phyloP scores from a whole-genome alignment of 2,113 vertebrate species.

The Oncorhynchus kisutch region DNA sequence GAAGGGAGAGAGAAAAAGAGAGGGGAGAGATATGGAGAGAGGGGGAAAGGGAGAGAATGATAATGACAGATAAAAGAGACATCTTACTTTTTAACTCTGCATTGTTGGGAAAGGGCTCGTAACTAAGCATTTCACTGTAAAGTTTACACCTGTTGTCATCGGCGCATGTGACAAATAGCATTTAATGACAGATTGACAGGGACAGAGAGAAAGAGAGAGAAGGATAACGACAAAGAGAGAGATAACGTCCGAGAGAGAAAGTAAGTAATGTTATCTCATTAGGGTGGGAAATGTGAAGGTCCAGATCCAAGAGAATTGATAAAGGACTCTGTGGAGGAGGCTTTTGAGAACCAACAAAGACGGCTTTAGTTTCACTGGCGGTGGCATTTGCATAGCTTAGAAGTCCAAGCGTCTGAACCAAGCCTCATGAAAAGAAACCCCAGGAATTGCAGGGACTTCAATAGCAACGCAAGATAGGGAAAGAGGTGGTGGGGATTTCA shows the following conservation, averaged over 20 bases:
- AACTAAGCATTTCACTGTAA: too few relatives aligned
- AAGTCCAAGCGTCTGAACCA: conserved; percentile 74
- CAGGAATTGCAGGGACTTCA: conserved; percentile 70
- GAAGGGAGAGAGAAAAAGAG: neutral
- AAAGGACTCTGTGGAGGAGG: conserved; percentile 75
- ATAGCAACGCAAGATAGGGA: conserved; percentile 55
- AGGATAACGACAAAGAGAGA: neutral
- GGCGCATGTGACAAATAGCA: too few relatives aligned
- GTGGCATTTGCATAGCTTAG: conserved; percentile 81
- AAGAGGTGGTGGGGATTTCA: conserved; percentile 35
- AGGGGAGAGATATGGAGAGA: neutral
- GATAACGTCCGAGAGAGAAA: neutral
- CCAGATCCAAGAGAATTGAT: conserved; percentile 74
- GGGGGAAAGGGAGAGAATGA: neutral
- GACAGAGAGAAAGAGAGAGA: neutral
- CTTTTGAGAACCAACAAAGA: conserved; percentile 76
- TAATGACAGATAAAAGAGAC: neutral
- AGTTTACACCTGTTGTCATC: too few relatives aligned
- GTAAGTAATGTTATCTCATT: conserved; percentile 67
- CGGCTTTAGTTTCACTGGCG: conserved; percentile 76
- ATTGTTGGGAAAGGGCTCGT: conserved; percentile 28
- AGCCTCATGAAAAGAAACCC: conserved; percentile 74
- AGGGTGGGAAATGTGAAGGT: conserved; percentile 74
- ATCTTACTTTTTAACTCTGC: too few relatives aligned
- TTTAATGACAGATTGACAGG: conserved; percentile 57